Evolutionary conservation across 1,140 invertebrate genomes (phyloP).

Genomic region (Ylistrum balloti): DNA sequence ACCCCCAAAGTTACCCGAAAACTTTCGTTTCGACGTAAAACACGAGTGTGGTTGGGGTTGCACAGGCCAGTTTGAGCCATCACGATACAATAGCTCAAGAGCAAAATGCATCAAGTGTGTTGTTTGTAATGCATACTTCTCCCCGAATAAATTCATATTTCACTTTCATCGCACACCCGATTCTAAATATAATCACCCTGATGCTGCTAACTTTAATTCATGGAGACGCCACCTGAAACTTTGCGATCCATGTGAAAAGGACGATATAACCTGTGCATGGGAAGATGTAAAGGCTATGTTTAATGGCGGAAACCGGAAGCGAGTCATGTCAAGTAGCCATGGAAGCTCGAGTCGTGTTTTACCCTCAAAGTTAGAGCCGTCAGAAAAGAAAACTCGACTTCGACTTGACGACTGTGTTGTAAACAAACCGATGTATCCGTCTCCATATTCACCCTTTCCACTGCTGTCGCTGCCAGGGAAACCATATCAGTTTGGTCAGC

Average conservation of each 20-base stretch:
- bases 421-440: constrained; percentile 50
- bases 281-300: constrained; percentile 99
- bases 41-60: constrained; percentile 98
- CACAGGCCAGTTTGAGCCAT: constrained; percentile 94
- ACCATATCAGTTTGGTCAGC: constrained; percentile 58
- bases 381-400: constrained; percentile 43
- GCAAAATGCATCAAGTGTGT: constrained; percentile 98
- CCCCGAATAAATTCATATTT: constrained; percentile 99
- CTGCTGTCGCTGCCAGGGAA: constrained; percentile 65
- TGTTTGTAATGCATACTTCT: constrained; percentile 96
- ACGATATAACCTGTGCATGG: constrained; percentile 83
- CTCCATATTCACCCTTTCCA: constrained; percentile 63
- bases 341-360: background rate
- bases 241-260: constrained; percentile 59
- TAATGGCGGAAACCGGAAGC: constrained; percentile 96
- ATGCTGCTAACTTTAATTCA: constrained; percentile 98
- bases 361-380: background rate
- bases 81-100: constrained; percentile 86
- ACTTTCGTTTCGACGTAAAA: constrained; percentile 96
- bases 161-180: constrained; percentile 95
- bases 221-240: constrained; percentile 96
- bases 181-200: constrained; percentile 93
- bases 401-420: constrained; percentile 31
- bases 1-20: constrained; percentile 94
- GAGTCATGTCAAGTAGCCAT: constrained; percentile 84